Base-by-base conservation (phyloP, 2,113 vertebrate genomes). In the Zeus faber region DNA sequence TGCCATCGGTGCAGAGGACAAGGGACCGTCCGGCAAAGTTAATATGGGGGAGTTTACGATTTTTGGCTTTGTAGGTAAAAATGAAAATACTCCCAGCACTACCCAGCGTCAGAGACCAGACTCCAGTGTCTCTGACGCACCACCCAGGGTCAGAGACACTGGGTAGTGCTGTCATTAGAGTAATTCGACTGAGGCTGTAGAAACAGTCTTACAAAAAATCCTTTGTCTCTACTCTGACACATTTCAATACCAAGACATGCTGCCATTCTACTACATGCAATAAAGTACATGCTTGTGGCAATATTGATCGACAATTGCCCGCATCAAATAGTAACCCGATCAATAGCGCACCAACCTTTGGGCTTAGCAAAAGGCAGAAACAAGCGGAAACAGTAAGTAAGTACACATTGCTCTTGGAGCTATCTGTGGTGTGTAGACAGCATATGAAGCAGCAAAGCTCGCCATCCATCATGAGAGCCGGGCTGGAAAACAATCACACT, bases 401-500 rank as follows among this genome's bases (percentile, higher is more conserved):
- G 65, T 64, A 5, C 24, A 40, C 63, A 61, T 22, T 49, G n/a
- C 58, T 70, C 57, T 52, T 53, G 44, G 45, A 67, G 46, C 35
- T 37, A 37, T 4, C 33, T 37, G 33, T 37, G 33, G 33, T 37
- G 33, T 35, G 7, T 53, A 49, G 57, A 77, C 57, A 76, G 72
- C 74, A 69, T 58, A 75, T 70, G 56, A 51, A 63, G 49, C 53
- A 70, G 45, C 66, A 62, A n/a, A n/a, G n/a, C 62, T 49, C 50
- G 61, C 77, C 67, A 80, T 86, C 71, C 80, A 83, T 83, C 82
- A 74, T 50, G n/a, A 52, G 49, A 41, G 70, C 63, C 40, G 45
- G 62, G 66, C 67, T 72, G 51, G 68, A 77, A 74, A 80, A 82
- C 72, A 81, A 84, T 83, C 80, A 74, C 57, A 65, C 57, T 59